Conservation (phyloP, 2,113 vertebrate genomes). For the Lutjanus erythropterus region DNA sequence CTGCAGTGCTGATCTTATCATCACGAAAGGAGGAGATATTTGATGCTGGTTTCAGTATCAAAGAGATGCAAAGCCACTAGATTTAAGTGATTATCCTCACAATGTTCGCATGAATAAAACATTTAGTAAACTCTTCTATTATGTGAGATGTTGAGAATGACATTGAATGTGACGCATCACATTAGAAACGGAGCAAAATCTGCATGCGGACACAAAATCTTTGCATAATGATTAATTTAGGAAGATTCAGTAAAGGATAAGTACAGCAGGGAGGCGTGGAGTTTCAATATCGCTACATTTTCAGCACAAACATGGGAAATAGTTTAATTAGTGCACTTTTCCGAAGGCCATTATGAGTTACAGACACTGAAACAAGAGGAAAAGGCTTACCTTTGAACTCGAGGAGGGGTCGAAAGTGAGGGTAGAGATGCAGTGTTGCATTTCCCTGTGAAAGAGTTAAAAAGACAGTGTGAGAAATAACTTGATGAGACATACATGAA, state of each 20-base stretch:
- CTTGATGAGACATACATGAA: conserved; percentile 28
- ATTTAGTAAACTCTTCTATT: neutral
- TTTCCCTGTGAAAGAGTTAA: conserved; percentile 80
- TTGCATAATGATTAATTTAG: neutral
- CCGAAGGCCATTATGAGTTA: neutral
- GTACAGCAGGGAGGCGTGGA: neutral
- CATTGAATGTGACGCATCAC: neutral
- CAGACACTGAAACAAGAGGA: neutral
- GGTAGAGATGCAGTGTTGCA: conserved; percentile 87
- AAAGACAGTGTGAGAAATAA: conserved; percentile 40
- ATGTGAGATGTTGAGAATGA: neutral
- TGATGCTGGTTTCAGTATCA: neutral
- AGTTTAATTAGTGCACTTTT: neutral
- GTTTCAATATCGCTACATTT: neutral
- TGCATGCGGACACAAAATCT: neutral
- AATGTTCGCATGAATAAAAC: neutral
- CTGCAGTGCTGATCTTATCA: conserved; percentile 18
- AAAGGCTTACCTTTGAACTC: conserved; percentile 86
- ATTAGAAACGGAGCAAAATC: neutral
- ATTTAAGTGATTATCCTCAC: neutral
- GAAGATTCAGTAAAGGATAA: neutral
- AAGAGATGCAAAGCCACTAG: no score
- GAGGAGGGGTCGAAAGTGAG: conserved; percentile 85
- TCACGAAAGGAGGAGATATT: neutral
- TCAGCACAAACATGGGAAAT: neutral